Evolutionary conservation across 1,140 invertebrate species (phyloP).

Genomic region (Zelostemma sp.): DNA sequence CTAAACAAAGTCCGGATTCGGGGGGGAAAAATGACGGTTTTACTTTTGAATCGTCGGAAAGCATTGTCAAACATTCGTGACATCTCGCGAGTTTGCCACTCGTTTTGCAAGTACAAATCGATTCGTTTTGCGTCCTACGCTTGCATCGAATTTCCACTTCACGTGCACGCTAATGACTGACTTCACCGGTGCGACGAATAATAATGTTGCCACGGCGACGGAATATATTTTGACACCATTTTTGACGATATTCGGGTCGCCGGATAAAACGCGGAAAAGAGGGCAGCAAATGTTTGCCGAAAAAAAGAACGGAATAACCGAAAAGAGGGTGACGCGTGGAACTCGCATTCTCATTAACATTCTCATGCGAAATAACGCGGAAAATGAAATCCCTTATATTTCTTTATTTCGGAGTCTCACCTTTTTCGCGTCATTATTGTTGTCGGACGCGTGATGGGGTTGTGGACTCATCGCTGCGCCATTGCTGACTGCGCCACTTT

Average conservation of each 20-base stretch:
- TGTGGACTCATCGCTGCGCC: conserved; percentile 82
- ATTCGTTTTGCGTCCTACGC: conserved; percentile 9
- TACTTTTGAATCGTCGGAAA: no score
- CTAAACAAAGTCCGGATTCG: background rate
- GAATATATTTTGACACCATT: conserved; percentile 22
- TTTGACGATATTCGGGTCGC: conserved; percentile 9
- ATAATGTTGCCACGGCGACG: conserved; percentile 6
- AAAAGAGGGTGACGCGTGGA: no score
- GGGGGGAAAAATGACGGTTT: no score
- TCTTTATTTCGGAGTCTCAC: conserved; percentile 72
- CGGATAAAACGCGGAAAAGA: no score
- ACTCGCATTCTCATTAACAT: no score
- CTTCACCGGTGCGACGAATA: conserved; percentile 11
- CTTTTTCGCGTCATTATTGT: conserved; percentile 95
- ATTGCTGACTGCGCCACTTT: conserved; percentile 93
- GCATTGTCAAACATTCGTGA: no score
- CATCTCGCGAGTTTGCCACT: conserved; percentile 8
- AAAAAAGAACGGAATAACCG: no score
- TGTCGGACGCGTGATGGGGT: conserved; percentile 88
- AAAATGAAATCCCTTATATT: no score
- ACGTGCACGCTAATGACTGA: conserved; percentile 9
- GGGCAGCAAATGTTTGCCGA: no score
- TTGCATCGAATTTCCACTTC: conserved; percentile 13
- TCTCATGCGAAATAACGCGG: no score
- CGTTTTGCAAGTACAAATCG: conserved; percentile 19